A percentile compares a stretch with the other conserved stretches of the same genome.
These are phyloP conservation scores for Lampris incognitus DNA, from an alignment of 2,113 vertebrate genomes.

Conservation along the genomic window DNA sequence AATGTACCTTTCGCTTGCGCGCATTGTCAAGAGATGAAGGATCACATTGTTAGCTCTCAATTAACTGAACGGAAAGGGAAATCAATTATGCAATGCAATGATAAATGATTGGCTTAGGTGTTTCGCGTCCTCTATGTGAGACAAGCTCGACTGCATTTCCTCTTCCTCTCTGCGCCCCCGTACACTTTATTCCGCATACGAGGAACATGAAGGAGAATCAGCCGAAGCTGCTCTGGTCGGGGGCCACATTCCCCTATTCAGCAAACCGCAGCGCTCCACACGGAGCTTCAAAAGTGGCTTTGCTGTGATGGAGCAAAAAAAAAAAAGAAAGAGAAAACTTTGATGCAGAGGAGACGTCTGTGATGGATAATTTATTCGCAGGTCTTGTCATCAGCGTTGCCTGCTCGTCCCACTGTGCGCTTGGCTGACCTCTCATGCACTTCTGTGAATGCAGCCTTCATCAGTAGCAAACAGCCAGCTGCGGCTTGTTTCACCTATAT, in stretches of 20 bases:
- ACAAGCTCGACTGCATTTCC: not conserved
- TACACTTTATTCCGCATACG: not conserved
- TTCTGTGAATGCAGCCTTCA: not conserved
- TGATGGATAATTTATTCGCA: slow-evolving; percentile 10
- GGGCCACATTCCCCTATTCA: not conserved
- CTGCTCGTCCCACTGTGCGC: not conserved
- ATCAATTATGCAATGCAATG: too few relatives aligned
- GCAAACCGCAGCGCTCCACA: slow-evolving; percentile 18
- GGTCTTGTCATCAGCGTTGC: slow-evolving; percentile 2
- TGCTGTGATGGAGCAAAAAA: not conserved
- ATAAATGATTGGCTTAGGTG: too few relatives aligned
- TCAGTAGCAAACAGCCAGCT: not conserved
- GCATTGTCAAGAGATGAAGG: too few relatives aligned
- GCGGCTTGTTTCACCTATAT: too few relatives aligned
- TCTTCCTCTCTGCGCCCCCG: not conserved
- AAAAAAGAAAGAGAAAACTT: not conserved
- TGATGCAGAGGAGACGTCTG: not conserved
- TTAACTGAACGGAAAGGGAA: too few relatives aligned
- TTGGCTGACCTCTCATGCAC: not conserved
- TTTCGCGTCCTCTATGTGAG: too few relatives aligned
- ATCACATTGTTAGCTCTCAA: too few relatives aligned
- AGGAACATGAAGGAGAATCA: slow-evolving; percentile 25
- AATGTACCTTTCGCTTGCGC: too few relatives aligned
- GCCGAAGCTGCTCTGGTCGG: slow-evolving; percentile 19
- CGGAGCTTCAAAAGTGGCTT: slow-evolving; percentile 22